Base-by-base conservation (phyloP, 1,140 invertebrate genomes). In the Eriosoma lanigerum region DNA sequence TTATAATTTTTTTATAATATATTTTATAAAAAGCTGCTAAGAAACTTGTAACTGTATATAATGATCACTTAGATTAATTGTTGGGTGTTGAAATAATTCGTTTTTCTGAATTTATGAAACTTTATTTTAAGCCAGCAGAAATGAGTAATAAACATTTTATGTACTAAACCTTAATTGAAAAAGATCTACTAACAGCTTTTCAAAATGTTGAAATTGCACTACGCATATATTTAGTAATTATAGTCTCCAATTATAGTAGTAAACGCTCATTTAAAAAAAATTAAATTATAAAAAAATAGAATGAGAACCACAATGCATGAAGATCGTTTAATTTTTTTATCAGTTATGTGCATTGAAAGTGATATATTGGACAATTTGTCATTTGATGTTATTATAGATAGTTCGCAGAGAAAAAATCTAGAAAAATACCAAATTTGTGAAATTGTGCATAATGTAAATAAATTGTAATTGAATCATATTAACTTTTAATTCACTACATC, bases 71-170 rank as follows among this genome's bases (percentile, higher is more conserved):
- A 32, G 26, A 62, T 29, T 24, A 62, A 62, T 32, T n/a, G n/a
- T n/a, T n/a, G 58, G 10, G 26, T 62, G 24, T 26, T 29, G 29
- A 62, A n/a, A n/a, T 62, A 29, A 19, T 62, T 62, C 6, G 32
- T 32, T 62, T 62, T 62, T 26, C 58, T 62, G 26, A 62, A 62
- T 68, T 68, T 46, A 46, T 68, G 24, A 68, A 68, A 68, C 64
- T 68, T 68, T 46, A 68, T 68, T 68, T 38, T n/a, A 68, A 24
- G 24, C n/a, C 64, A 68, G 24, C 38, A 68, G 21, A 68, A 46
- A 68, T 68, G 64, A 68, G 64, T 44, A 66, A 66, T 46, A 10
- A 66, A 17, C 32, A 66, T 66, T 66, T 66, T 66, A 66, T 66
- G 19, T 26, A 68, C 64, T 46, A 68, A 46, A 68, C 64, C 9